A percentile compares a stretch with the other conserved stretches of the same genome.
These are phyloP conservation scores for Carabus problematicus DNA, from an alignment of 2,888 invertebrate species.

Conservation along the genomic window DNA sequence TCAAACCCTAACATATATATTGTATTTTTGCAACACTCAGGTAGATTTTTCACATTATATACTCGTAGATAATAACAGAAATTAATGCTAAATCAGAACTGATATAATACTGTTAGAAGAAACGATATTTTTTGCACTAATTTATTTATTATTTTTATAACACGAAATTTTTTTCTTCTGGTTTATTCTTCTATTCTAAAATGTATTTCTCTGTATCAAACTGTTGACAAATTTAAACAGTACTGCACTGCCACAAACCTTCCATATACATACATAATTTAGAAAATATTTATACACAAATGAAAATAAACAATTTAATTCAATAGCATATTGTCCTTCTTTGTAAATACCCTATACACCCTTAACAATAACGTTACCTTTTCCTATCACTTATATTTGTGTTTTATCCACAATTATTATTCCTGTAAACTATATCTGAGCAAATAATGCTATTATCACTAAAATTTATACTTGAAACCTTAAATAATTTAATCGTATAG, in stretches of 20 bases:
- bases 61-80: conserved; percentile 31
- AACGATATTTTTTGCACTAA: conserved; percentile 27
- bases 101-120: conserved; percentile 3
- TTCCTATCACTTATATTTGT: too few relatives aligned
- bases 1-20: conserved; percentile 26
- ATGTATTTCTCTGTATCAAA: conserved; percentile 14
- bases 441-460: too few relatives aligned
- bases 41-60: conserved; percentile 48
- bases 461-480: too few relatives aligned
- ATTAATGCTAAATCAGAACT: conserved; percentile 23
- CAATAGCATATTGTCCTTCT: too few relatives aligned
- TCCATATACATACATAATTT: conserved; percentile 40
- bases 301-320: conserved; percentile 26
- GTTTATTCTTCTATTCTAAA: conserved; percentile 12
- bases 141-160: conserved; percentile 28
- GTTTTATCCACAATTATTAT: too few relatives aligned
- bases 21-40: conserved; percentile 52
- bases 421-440: too few relatives aligned
- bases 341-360: too few relatives aligned
- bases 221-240: conserved; percentile 17
- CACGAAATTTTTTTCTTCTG: conserved; percentile 13
- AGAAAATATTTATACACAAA: conserved; percentile 39
- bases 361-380: too few relatives aligned
- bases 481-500: too few relatives aligned
- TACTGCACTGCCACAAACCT: conserved; percentile 38